Conservation (phyloP, 2,888 invertebrate species). For the Teinopalpus imperialis region DNA sequence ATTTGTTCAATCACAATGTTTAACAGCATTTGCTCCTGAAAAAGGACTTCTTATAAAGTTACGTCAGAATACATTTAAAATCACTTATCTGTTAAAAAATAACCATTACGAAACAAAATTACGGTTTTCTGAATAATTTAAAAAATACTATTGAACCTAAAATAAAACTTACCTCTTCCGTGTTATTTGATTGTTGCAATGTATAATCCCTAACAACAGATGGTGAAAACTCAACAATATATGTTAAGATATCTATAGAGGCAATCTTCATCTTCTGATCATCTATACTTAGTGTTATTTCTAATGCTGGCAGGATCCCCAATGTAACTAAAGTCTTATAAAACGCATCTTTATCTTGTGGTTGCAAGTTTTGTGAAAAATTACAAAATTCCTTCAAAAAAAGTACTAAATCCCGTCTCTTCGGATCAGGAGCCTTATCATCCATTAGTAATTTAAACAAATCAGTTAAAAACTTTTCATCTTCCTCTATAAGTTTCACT, state of each 20-base stretch:
- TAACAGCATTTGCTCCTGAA: conserved; percentile 95
- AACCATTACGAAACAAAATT: too few species aligned
- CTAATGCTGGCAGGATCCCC: conserved; percentile 93
- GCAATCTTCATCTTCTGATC: conserved; percentile 97
- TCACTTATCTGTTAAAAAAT: too few species aligned
- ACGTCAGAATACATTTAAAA: too few species aligned
- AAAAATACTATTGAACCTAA: too few species aligned
- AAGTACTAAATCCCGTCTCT: conserved; percentile 95
- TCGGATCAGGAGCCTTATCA: conserved; percentile 90
- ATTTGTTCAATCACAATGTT: conserved; percentile 99
- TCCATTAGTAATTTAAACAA: conserved; percentile 96
- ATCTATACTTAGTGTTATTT: conserved; percentile 94
- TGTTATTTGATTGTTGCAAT: conserved; percentile 93
- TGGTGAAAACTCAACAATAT: conserved; percentile 99
- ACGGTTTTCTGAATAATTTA: too few species aligned
- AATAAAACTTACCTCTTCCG: conserved; percentile 87
- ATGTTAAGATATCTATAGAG: conserved; percentile 98
- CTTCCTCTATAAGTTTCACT: conserved; percentile 98
- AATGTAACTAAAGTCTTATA: conserved; percentile 96
- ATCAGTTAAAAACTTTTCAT: conserved; percentile 97
- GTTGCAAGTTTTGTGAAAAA: conserved; percentile 99
- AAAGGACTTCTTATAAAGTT: too few species aligned
- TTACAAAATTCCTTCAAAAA: conserved; percentile 99
- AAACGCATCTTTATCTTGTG: conserved; percentile 97
- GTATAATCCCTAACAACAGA: conserved; percentile 98